A percentile compares a stretch with the other conserved stretches of the same genome.
Evolutionary conservation across 2,888 invertebrate species (phyloP).

Genomic region (Phyllotreta cruciferae): DNA sequence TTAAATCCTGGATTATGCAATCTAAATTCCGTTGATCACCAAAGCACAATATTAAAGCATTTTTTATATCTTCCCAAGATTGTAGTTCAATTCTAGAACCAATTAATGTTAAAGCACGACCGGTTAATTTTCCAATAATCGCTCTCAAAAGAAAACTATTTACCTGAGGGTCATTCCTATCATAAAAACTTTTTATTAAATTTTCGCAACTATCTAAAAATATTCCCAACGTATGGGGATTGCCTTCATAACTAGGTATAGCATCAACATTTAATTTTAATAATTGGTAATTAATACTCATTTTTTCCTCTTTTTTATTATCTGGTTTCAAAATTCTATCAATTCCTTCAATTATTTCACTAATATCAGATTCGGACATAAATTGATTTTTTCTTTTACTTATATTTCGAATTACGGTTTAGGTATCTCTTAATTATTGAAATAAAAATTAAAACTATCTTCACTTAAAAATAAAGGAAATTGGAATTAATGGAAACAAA

Average conservation of each 20-base stretch:
- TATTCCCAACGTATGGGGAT: background rate
- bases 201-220: conserved; percentile 4
- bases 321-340: too few relatives aligned
- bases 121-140: conserved; percentile 2
- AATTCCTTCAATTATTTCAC: too few relatives aligned
- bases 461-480: too few relatives aligned
- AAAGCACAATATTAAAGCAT: background rate
- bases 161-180: background rate
- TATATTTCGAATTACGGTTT: too few relatives aligned
- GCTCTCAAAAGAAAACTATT: background rate
- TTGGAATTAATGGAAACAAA: too few relatives aligned
- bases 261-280: background rate
- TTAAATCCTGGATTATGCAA: conserved; percentile 6
- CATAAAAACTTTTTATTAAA: background rate
- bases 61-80: conserved; percentile 5
- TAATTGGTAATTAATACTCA: conserved; percentile 1
- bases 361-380: too few relatives aligned
- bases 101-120: background rate
- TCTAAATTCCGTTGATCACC: conserved; percentile 4
- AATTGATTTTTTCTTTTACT: too few relatives aligned
- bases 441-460: too few relatives aligned
- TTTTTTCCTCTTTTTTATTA: too few relatives aligned
- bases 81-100: conserved; percentile 9
- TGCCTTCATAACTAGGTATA: background rate
- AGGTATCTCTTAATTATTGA: too few relatives aligned